phyloP scores from a whole-genome alignment of 2,888 invertebrate genomes.

The Cancer borealis region DNA sequence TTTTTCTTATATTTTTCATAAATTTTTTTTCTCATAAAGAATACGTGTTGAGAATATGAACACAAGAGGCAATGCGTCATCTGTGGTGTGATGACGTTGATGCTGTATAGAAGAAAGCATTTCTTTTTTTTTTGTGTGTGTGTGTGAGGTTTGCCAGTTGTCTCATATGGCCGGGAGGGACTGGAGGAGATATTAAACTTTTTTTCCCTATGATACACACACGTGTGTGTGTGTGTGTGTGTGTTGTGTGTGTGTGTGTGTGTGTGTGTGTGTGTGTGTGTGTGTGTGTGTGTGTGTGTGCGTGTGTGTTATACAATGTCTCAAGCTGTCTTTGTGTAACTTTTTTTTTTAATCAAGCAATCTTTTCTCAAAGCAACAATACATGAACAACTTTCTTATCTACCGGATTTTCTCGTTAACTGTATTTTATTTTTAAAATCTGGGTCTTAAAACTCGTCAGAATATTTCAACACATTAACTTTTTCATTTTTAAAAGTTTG shows the following conservation, averaged over 20 bases:
- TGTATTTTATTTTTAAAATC: not conserved
- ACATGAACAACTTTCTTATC: not conserved
- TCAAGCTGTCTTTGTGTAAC: not conserved
- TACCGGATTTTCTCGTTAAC: not conserved
- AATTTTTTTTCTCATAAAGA: not conserved
- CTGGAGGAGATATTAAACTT: constrained; percentile 33
- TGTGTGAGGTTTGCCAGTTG: not conserved
- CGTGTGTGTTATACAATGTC: not conserved
- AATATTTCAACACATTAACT: not conserved
- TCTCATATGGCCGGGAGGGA: constrained; percentile 16
- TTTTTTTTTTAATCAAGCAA: not conserved
- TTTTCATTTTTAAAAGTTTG: not conserved
- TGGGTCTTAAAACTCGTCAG: not conserved
- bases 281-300: constrained; percentile 11
- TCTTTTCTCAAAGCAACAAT: not conserved
- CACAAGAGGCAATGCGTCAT: not conserved
- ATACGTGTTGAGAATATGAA: not conserved
- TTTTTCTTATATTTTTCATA: no score
- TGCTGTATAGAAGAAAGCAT: not conserved
- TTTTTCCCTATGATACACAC: not conserved
- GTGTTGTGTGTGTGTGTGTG: not conserved
- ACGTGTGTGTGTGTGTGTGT: not conserved
- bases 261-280: not conserved
- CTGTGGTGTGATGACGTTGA: not conserved
- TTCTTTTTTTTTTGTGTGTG: not conserved